phyloP scores from a whole-genome alignment of 1,140 invertebrate genomes.

The Zaprionus ornatus region DNA sequence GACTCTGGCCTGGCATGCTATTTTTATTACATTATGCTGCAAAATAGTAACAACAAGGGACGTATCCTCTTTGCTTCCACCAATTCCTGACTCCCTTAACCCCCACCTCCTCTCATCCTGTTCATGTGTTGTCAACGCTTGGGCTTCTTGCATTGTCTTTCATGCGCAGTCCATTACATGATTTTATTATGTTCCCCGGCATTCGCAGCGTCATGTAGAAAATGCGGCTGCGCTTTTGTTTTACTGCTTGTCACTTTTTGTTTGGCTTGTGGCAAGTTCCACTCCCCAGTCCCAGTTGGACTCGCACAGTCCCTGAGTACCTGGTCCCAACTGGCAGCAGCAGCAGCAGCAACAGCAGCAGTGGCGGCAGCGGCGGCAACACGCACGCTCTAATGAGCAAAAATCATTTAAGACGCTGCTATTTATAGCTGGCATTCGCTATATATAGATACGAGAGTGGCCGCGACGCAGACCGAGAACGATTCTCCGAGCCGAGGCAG shows the following conservation, averaged over 20 bases:
- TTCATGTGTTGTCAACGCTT: conserved; percentile 72
- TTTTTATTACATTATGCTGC: conserved; percentile 82
- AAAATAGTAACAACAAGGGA: conserved; percentile 78
- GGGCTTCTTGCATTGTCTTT: conserved; percentile 77
- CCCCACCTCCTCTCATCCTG: not conserved
- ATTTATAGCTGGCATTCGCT: conserved; percentile 78
- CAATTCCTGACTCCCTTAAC: not conserved
- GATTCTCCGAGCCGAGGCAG: conserved; percentile 21
- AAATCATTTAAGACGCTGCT: conserved; percentile 79
- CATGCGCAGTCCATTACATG: conserved; percentile 81
- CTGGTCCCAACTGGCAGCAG: not conserved
- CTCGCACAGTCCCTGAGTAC: conserved; percentile 7
- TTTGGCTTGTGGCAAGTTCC: conserved; percentile 53
- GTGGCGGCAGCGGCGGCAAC: conserved; percentile 46
- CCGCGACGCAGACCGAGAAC: conserved; percentile 44
- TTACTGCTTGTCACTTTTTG: conserved; percentile 79
- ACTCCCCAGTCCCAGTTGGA: not conserved
- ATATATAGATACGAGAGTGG: conserved; percentile 59
- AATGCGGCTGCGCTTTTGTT: conserved; percentile 76
- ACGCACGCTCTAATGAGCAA: conserved; percentile 81
- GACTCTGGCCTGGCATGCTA: conserved; percentile 69
- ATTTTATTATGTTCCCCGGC: conserved; percentile 81
- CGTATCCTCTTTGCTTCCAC: conserved; percentile 7
- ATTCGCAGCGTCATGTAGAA: conserved; percentile 81
- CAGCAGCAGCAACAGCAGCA: conserved; percentile 14